Evolutionary conservation across 2,113 vertebrate genomes (phyloP).

Genomic region (Psammodynastes pulverulentus): DNA sequence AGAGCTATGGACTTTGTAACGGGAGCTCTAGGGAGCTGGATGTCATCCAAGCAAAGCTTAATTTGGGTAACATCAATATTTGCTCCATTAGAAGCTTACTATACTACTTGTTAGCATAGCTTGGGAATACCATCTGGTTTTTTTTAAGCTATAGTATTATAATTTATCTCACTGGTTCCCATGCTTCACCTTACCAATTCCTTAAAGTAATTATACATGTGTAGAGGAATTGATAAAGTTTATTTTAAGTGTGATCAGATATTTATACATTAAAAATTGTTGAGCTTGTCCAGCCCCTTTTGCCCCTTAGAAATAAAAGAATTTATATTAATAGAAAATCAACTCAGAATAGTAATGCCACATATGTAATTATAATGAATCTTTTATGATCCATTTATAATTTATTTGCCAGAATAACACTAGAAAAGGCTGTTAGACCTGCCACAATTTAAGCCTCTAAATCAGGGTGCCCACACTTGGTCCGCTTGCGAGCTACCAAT

Average conservation of each 20-base stretch:
- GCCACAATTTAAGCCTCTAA: too few relatives aligned
- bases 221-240: not conserved
- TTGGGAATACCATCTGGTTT: constrained; percentile 2
- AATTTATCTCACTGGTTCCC: not conserved
- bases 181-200: not conserved
- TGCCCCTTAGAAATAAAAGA: constrained; percentile 30
- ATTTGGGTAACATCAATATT: constrained; percentile 23
- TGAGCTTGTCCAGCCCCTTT: not conserved
- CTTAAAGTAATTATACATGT: not conserved
- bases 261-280: not conserved
- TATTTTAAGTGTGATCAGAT: not conserved
- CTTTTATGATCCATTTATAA: not conserved
- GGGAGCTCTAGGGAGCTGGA: constrained; percentile 37
- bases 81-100: constrained; percentile 26
- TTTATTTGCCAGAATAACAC: not conserved
- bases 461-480: too few relatives aligned
- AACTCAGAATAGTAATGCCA: not conserved
- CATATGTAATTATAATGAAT: not conserved
- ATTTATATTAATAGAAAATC: not conserved
- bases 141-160: not conserved
- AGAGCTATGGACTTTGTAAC: constrained; percentile 18
- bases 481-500: too few relatives aligned
- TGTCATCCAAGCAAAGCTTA: constrained; percentile 32
- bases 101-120: not conserved
- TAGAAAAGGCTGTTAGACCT: not conserved